phyloP scores from a whole-genome alignment of 2,888 invertebrate genomes.

The Phengaris arion region DNA sequence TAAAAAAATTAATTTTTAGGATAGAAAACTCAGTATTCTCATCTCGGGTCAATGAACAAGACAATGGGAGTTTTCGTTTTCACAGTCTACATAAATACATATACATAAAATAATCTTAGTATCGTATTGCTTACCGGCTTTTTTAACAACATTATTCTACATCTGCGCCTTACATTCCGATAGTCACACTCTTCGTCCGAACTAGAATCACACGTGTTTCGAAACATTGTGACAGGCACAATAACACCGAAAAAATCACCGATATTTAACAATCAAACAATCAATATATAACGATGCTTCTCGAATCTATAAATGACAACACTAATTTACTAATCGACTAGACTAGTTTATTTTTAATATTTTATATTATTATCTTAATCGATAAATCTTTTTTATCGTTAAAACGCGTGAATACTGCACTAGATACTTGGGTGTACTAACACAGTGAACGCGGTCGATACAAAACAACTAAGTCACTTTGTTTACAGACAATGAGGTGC shows the following conservation, averaged over 20 bases:
- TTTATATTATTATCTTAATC: neutral
- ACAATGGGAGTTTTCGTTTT: neutral
- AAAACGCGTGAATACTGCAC: neutral
- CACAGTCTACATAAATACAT: neutral
- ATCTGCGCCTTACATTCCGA: conserved; percentile 55
- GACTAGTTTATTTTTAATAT: neutral
- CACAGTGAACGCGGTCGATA: neutral
- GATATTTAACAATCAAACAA: too few species aligned
- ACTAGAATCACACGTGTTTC: conserved; percentile 38
- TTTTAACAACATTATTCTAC: conserved; percentile 57
- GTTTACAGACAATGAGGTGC: conserved; percentile 41
- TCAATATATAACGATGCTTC: neutral
- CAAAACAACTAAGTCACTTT: conserved; percentile 35
- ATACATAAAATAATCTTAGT: neutral
- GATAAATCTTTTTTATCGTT: neutral
- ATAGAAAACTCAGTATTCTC: too few species aligned
- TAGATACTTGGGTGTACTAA: neutral
- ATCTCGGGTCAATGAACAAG: neutral
- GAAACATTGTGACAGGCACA: neutral
- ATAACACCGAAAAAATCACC: conserved; percentile 13
- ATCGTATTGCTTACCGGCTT: conserved; percentile 51
- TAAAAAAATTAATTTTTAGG: too few species aligned
- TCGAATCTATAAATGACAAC: neutral
- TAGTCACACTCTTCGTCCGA: conserved; percentile 55
- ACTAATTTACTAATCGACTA: neutral